Conservation (phyloP, 2,888 invertebrate genomes). For the Scaptomyza caliginosa region DNA sequence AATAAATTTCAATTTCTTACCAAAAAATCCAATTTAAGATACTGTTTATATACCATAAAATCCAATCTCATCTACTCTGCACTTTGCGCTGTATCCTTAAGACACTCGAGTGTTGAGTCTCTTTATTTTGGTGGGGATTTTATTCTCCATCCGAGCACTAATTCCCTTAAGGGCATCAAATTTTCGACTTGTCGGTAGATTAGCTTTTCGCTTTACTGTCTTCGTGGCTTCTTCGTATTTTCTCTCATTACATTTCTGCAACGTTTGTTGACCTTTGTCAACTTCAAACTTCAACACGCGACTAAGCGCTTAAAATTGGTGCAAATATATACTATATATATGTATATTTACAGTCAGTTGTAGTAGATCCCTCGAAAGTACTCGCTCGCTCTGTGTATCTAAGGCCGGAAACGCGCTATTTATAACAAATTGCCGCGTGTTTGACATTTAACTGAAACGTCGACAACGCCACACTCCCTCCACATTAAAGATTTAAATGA, state of each 20-base stretch:
- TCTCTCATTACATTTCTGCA: slow-evolving; percentile 6
- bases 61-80: background rate
- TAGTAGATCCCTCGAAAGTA: slow-evolving; percentile 23
- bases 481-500: slow-evolving; percentile 52
- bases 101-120: slow-evolving; percentile 2
- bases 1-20: background rate
- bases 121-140: background rate
- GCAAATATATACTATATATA: slow-evolving; percentile 50
- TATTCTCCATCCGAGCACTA: slow-evolving; percentile 9
- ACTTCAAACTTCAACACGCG: slow-evolving; percentile 64
- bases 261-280: slow-evolving; percentile 79
- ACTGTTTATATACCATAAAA: slow-evolving; percentile 6
- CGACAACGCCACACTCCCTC: slow-evolving; percentile 21
- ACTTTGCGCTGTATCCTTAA: background rate
- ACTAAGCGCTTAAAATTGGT: slow-evolving; percentile 73
- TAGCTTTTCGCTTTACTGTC: slow-evolving; percentile 46
- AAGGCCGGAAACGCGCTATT: slow-evolving; percentile 76
- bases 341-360: background rate
- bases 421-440: slow-evolving; percentile 77
- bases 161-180: slow-evolving; percentile 53
- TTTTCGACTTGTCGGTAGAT: slow-evolving; percentile 54
- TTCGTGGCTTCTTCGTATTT: slow-evolving; percentile 2
- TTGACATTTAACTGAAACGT: slow-evolving; percentile 68
- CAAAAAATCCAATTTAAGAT: background rate
- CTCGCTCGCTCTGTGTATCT: slow-evolving; percentile 33